phyloP scores from a whole-genome alignment of 2,113 vertebrate species.

The Periophthalmodon schlosseri region DNA sequence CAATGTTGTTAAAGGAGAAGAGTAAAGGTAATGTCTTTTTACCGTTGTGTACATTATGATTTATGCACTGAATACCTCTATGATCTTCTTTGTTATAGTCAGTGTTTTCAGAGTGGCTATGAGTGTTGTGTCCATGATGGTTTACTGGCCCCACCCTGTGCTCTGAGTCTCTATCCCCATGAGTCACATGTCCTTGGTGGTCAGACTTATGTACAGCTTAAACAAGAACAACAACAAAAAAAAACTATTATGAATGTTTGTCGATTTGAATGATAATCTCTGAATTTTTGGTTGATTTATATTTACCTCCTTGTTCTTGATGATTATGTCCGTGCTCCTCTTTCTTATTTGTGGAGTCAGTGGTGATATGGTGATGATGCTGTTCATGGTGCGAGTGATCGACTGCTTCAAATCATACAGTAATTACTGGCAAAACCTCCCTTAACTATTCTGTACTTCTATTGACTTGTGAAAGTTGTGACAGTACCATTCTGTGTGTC shows the following conservation, averaged over 20 bases:
- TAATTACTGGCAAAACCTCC: neutral
- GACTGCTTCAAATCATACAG: neutral
- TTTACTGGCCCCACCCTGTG: neutral
- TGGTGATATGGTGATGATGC: neutral
- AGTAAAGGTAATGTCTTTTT: neutral
- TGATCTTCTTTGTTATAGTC: neutral
- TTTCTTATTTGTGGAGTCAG: neutral
- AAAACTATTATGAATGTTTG: neutral
- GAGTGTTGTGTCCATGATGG: neutral
- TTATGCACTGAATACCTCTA: neutral
- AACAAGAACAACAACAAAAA: neutral
- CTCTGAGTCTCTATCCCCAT: slow-evolving; percentile 1
- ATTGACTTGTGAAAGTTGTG: neutral
- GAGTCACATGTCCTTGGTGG: neutral
- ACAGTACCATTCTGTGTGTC: neutral
- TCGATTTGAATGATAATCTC: neutral
- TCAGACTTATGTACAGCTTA: slow-evolving; percentile 15
- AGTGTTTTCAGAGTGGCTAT: neutral
- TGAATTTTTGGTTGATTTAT: neutral
- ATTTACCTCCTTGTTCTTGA: neutral
- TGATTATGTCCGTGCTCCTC: neutral
- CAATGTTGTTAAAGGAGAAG: neutral
- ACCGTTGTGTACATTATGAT: neutral
- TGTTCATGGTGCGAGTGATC: neutral
- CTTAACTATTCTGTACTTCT: neutral